A percentile compares a stretch with the other conserved stretches of the same genome.
These are phyloP conservation scores for Mythimna albipuncta DNA, from an alignment of 2,888 invertebrate species.

Conservation along the genomic window DNA sequence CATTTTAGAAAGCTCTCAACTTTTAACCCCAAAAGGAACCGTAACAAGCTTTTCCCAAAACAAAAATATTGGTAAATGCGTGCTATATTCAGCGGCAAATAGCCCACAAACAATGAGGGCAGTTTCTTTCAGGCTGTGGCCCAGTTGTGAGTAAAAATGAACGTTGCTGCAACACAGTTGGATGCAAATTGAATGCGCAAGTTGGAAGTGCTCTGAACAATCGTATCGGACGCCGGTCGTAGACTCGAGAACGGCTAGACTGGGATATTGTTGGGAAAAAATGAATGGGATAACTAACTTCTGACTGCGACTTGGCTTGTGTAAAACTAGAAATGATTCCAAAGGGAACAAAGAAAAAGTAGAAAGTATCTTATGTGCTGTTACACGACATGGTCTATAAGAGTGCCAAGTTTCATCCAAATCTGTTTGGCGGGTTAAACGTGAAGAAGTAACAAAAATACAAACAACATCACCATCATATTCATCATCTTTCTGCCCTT, in stretches of 20 bases:
- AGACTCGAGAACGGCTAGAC: constrained; percentile 62
- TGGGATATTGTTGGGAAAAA: neutral
- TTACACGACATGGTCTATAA: too few relatives aligned
- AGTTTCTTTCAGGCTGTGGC: constrained; percentile 64
- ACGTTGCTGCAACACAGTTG: constrained; percentile 77
- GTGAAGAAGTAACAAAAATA: too few relatives aligned
- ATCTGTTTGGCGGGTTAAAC: too few relatives aligned
- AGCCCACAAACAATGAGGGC: constrained; percentile 53
- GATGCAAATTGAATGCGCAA: constrained; percentile 85
- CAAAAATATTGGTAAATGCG: constrained; percentile 7
- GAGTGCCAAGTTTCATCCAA: too few relatives aligned
- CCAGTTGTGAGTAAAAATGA: constrained; percentile 84
- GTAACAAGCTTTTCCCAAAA: neutral
- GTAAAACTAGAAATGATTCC: too few relatives aligned
- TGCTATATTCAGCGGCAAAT: constrained; percentile 47
- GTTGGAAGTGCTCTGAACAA: constrained; percentile 82
- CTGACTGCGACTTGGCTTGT: neutral
- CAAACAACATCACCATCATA: too few relatives aligned
- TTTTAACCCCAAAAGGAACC: neutral
- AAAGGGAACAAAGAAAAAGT: too few relatives aligned
- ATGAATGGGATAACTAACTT: neutral
- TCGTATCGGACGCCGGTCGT: constrained; percentile 76
- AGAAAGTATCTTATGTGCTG: too few relatives aligned
- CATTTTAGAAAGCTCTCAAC: too few relatives aligned
- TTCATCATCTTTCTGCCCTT: too few relatives aligned